Percentiles rank a stretch among this genome's conserved stretches.
phyloP scores from a whole-genome alignment of 2,113 vertebrate genomes.

The Eleginops maclovinus region DNA sequence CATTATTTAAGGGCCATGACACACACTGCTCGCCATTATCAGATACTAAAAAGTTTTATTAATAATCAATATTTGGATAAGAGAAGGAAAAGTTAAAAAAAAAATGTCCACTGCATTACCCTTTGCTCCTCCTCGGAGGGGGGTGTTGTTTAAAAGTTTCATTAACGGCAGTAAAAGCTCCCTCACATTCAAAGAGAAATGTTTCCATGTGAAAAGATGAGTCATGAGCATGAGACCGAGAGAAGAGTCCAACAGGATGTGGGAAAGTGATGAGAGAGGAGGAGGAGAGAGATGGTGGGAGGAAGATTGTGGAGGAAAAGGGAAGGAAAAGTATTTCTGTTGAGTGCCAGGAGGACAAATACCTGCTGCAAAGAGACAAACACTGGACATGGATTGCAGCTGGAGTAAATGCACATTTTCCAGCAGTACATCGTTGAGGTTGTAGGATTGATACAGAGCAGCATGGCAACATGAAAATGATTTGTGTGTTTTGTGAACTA shows the following conservation, averaged over 20 bases:
- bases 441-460: background rate
- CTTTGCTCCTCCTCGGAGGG: background rate
- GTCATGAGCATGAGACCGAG: slow-evolving; percentile 72
- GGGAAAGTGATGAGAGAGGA: slow-evolving; percentile 66
- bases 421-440: background rate
- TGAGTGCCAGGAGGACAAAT: slow-evolving; percentile 25
- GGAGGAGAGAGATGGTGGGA: background rate
- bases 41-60: slow-evolving; percentile 17
- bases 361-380: background rate
- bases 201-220: slow-evolving; percentile 83
- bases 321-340: background rate
- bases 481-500: background rate
- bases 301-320: background rate
- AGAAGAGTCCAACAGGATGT: slow-evolving; percentile 66
- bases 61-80: slow-evolving; percentile 30
- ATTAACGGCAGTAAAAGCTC: slow-evolving; percentile 49
- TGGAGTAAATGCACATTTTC: background rate
- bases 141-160: slow-evolving; percentile 37
- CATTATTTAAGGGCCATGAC: background rate
- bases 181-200: slow-evolving; percentile 65
- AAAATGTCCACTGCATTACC: too few relatives aligned
- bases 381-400: background rate
- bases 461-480: background rate
- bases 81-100: slow-evolving; percentile 13
- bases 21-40: background rate